Evolutionary conservation across 2,113 vertebrate species (phyloP).

Genomic region (Oostethus manadensis): DNA sequence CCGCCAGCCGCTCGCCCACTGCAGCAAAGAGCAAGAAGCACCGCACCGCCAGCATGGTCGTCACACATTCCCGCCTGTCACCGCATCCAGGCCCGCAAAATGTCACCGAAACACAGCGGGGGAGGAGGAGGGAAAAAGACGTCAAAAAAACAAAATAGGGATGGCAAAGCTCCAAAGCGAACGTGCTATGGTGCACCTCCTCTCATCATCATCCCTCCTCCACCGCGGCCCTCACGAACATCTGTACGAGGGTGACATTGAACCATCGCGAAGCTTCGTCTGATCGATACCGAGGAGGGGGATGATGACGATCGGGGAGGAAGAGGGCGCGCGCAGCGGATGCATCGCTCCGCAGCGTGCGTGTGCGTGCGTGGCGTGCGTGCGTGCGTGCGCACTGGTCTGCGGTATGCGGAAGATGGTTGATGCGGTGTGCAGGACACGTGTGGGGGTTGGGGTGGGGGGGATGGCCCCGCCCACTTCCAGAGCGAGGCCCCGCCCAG

Average conservation of each 20-base stretch:
- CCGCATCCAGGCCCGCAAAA: conserved; percentile 55
- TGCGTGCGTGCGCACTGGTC: conserved; percentile 27
- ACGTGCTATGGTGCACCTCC: conserved; percentile 50
- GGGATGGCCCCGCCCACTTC: not conserved
- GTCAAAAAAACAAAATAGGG: conserved; percentile 1
- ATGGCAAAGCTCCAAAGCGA: conserved; percentile 34
- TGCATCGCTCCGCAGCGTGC: conserved; percentile 32
- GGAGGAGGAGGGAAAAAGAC: conserved; percentile 2
- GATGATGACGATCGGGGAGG: conserved; percentile 21
- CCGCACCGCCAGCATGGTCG: conserved; percentile 75
- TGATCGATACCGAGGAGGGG: conserved; percentile 29
- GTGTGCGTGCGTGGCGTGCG: conserved; percentile 16
- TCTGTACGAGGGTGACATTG: not conserved
- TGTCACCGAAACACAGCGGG: conserved; percentile 28
- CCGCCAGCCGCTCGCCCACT: conserved; percentile 69
- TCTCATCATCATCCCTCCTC: conserved; percentile 45
- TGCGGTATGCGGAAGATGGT: conserved; percentile 61
- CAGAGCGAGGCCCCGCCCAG: no score
- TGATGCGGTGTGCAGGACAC: conserved; percentile 5
- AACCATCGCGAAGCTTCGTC: conserved; percentile 4
- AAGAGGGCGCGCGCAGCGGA: conserved; percentile 37
- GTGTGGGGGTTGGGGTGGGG: not conserved
- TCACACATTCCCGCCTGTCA: conserved; percentile 73
- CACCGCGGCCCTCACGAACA: not conserved
- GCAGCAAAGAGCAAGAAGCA: conserved; percentile 76